Evolutionary conservation across 2,888 invertebrate genomes (phyloP).

Genomic region (Diarsia brunnea): DNA sequence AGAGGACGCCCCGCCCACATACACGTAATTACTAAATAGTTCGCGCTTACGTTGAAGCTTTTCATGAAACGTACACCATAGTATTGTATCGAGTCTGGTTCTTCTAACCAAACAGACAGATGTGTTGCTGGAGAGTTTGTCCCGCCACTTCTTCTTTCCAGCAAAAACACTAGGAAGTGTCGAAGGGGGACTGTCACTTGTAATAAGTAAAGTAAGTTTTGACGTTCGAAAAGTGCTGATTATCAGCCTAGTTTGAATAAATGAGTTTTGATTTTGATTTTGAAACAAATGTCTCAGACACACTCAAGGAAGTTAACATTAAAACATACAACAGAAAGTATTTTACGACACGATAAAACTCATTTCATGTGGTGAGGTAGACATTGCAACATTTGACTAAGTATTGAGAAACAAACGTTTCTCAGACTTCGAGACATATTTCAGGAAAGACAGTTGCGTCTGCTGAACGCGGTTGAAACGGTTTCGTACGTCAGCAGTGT

Average conservation of each 20-base stretch:
- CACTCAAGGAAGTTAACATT: conserved; percentile 33
- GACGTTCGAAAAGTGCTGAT: too few relatives aligned
- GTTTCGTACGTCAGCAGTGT: conserved; percentile 55
- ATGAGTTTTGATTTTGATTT: too few relatives aligned
- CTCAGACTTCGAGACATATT: conserved; percentile 33
- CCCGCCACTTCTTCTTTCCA: too few relatives aligned
- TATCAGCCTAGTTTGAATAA: too few relatives aligned
- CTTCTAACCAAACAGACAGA: too few relatives aligned
- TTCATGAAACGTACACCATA: conserved; percentile 39
- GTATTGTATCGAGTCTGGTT: too few relatives aligned
- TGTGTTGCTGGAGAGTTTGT: too few relatives aligned
- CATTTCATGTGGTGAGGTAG: conserved; percentile 15
- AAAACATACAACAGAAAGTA: conserved; percentile 14
- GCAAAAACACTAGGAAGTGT: too few relatives aligned
- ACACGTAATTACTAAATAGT: conserved; percentile 33
- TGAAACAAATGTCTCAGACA: conserved; percentile 40
- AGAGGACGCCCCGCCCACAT: conserved; percentile 29
- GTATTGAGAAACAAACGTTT: conserved; percentile 25
- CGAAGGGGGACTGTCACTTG: too few relatives aligned
- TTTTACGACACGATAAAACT: conserved; percentile 32
- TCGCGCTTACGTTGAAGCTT: conserved; percentile 27
- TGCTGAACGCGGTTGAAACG: conserved; percentile 34
- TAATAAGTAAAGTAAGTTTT: too few relatives aligned
- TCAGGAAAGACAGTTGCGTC: conserved; percentile 48
- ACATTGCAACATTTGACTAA: conserved; percentile 39